phyloP scores from a whole-genome alignment of 1,140 invertebrate species.

The Vanessa tameamea region DNA sequence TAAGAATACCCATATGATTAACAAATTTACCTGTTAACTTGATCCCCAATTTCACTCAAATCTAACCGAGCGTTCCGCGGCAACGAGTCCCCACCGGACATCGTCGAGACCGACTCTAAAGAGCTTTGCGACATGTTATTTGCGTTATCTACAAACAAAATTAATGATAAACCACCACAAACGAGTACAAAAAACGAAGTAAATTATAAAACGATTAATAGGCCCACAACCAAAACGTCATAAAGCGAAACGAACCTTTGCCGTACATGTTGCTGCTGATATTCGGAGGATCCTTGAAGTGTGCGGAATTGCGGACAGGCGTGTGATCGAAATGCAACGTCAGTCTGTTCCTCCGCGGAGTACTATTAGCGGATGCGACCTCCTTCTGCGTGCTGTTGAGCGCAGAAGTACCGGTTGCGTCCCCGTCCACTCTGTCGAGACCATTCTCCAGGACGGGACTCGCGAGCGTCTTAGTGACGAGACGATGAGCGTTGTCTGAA shows the following conservation, averaged over 20 bases:
- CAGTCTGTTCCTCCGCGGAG: constrained; percentile 75
- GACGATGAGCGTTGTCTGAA: constrained; percentile 75
- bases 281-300: constrained; percentile 84
- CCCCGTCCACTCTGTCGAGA: constrained; percentile 64
- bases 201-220: background rate
- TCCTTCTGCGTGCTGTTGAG: constrained; percentile 60
- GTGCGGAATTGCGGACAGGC: constrained; percentile 81
- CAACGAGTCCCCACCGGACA: constrained; percentile 76
- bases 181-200: constrained; percentile 4
- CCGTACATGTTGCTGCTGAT: constrained; percentile 60
- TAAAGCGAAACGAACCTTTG: constrained; percentile 56
- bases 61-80: constrained; percentile 69
- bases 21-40: constrained; percentile 74
- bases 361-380: constrained; percentile 66
- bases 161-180: constrained; percentile 26
- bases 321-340: constrained; percentile 82
- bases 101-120: constrained; percentile 83
- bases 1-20: constrained; percentile 4
- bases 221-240: background rate
- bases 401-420: constrained; percentile 46
- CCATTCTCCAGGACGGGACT: constrained; percentile 69
- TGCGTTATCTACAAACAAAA: constrained; percentile 67
- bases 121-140: constrained; percentile 79
- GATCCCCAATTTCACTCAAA: constrained; percentile 74
- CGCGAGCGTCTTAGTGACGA: constrained; percentile 71